A percentile compares a stretch with the other conserved stretches of the same genome.
These are phyloP conservation scores for Scyliorhinus canicula DNA, from an alignment of 2,797 vertebrate genomes.

Conservation along the genomic window DNA sequence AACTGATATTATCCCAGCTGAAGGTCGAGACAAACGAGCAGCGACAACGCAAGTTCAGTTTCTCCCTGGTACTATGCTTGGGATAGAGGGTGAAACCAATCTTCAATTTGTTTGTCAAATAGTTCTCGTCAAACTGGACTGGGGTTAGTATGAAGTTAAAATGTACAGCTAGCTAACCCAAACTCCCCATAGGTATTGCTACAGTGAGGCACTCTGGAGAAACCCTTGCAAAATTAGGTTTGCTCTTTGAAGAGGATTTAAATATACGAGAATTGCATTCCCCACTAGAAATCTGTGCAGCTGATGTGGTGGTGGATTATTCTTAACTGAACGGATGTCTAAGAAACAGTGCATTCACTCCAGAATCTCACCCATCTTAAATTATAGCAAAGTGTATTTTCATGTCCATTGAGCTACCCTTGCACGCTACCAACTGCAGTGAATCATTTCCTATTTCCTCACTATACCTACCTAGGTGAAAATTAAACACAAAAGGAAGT, in stretches of 20 bases:
- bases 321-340: too few species aligned
- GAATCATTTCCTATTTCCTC: neutral
- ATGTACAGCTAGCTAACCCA: too few species aligned
- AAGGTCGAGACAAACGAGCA: too few species aligned
- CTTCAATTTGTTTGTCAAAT: too few species aligned
- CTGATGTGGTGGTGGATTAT: neutral
- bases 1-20: too few species aligned
- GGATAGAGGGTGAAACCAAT: too few species aligned
- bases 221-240: neutral
- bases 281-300: neutral
- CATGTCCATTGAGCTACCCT: neutral
- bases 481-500: neutral
- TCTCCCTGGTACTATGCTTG: too few species aligned
- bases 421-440: neutral
- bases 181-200: too few species aligned
- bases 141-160: too few species aligned
- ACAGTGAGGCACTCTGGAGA: neutral
- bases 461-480: neutral
- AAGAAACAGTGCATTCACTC: neutral
- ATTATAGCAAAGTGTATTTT: neutral
- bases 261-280: neutral
- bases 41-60: too few species aligned
- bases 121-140: too few species aligned
- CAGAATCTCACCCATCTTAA: neutral
- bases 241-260: neutral